A percentile compares a stretch with the other conserved stretches of the same genome.
Evolutionary conservation across 1,140 invertebrate genomes (phyloP).

Genomic region (Lepidotrigona ventralis): DNA sequence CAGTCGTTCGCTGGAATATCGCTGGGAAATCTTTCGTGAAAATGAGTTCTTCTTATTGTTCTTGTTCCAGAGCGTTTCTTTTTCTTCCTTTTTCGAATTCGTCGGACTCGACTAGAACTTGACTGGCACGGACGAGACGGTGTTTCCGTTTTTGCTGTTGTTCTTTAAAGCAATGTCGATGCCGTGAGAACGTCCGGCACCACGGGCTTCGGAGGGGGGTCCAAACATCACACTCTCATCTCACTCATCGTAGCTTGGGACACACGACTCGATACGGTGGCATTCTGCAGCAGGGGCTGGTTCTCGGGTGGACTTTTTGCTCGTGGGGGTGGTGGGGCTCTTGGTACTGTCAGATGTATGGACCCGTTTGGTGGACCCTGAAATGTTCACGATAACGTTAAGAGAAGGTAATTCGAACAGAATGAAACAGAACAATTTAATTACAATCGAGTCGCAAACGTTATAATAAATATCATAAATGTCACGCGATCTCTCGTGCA

Average conservation of each 20-base stretch:
- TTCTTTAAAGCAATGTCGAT: slow-evolving; percentile 75
- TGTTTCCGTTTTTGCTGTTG: background rate
- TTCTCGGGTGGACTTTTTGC: slow-evolving; percentile 82
- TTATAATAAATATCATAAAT: too few species aligned
- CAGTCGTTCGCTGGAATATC: background rate
- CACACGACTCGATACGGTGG: slow-evolving; percentile 79
- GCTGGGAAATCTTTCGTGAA: background rate
- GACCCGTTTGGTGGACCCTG: slow-evolving; percentile 82
- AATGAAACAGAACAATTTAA: too few species aligned
- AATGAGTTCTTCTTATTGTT: too few species aligned
- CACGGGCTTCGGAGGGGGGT: slow-evolving; percentile 77
- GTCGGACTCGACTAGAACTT: background rate
- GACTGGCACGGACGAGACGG: slow-evolving; percentile 36
- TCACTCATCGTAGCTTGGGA: slow-evolving; percentile 89
- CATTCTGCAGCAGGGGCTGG: slow-evolving; percentile 80
- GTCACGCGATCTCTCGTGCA: too few species aligned
- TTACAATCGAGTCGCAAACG: too few species aligned
- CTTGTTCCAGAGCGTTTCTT: too few species aligned
- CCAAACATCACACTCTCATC: slow-evolving; percentile 91
- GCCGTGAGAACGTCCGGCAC: slow-evolving; percentile 77
- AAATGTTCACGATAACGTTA: slow-evolving; percentile 35
- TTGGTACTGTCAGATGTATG: slow-evolving; percentile 81
- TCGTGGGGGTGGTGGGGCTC: slow-evolving; percentile 81
- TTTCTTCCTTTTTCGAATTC: background rate
- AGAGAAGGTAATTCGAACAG: too few species aligned